phyloP scores from a whole-genome alignment of 1,140 invertebrate genomes.

The Bombus impatiens region DNA sequence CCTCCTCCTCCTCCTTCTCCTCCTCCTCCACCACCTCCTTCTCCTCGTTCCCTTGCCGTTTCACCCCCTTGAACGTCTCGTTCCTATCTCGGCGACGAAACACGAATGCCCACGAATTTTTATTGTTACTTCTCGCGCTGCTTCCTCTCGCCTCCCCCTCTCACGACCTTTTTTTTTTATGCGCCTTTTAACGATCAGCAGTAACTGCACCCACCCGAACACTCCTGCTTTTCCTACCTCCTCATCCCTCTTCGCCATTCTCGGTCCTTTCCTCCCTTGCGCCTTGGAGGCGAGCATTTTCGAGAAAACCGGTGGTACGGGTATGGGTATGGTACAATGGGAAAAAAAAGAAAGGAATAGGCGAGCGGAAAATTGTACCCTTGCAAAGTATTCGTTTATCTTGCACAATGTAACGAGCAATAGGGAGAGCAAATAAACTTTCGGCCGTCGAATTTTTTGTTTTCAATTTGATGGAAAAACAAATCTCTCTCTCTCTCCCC shows the following conservation, averaged over 20 bases:
- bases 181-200: slow-evolving; percentile 77
- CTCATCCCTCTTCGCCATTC: not conserved
- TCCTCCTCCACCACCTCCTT: slow-evolving; percentile 30
- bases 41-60: slow-evolving; percentile 38
- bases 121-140: slow-evolving; percentile 80
- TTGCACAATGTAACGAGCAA: slow-evolving; percentile 31
- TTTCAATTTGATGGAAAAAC: not conserved
- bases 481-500: not conserved
- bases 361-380: slow-evolving; percentile 21
- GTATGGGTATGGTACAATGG: slow-evolving; percentile 17
- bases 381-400: slow-evolving; percentile 20
- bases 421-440: slow-evolving; percentile 2
- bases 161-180: slow-evolving; percentile 74
- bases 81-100: slow-evolving; percentile 76
- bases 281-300: slow-evolving; percentile 49
- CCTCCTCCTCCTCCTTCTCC: slow-evolving; percentile 11
- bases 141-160: slow-evolving; percentile 60
- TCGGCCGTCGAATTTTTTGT: not conserved
- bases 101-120: slow-evolving; percentile 81
- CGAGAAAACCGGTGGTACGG: slow-evolving; percentile 19
- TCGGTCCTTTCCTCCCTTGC: slow-evolving; percentile 30
- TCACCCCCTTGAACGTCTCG: slow-evolving; percentile 44
- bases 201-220: slow-evolving; percentile 65
- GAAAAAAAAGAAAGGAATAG: slow-evolving; percentile 26
- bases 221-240: slow-evolving; percentile 31